A percentile compares a stretch with the other conserved stretches of the same genome.
These are phyloP conservation scores for Zaprionus inermis DNA, from an alignment of 1,140 invertebrate genomes.

Conservation along the genomic window DNA sequence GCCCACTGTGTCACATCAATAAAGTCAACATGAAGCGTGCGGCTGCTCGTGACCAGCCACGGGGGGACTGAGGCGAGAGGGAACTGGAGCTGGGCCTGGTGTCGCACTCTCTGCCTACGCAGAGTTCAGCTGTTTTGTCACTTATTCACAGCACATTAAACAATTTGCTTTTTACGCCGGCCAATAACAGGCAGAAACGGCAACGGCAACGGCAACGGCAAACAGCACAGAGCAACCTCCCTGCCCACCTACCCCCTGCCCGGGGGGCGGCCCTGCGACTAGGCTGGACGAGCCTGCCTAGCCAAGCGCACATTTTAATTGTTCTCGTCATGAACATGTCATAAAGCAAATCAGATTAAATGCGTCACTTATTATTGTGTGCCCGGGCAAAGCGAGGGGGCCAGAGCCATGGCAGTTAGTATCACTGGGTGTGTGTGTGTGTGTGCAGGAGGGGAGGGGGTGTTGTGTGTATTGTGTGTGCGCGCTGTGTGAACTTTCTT, in stretches of 20 bases:
- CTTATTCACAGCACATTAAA: slow-evolving; percentile 83
- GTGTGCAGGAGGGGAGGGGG: slow-evolving; percentile 9
- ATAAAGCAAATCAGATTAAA: slow-evolving; percentile 83
- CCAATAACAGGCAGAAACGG: slow-evolving; percentile 59
- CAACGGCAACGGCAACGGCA: slow-evolving; percentile 45
- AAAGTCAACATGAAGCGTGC: slow-evolving; percentile 61
- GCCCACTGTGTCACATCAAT: slow-evolving; percentile 56
- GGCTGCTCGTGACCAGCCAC: slow-evolving; percentile 45
- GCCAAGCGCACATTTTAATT: slow-evolving; percentile 82
- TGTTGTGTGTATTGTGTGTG: slow-evolving; percentile 8
- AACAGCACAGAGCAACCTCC: not conserved
- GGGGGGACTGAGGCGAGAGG: not conserved
- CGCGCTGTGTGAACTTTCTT: slow-evolving; percentile 61
- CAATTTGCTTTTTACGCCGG: slow-evolving; percentile 81
- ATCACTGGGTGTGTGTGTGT: slow-evolving; percentile 18
- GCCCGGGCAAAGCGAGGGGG: slow-evolving; percentile 36
- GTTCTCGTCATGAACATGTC: slow-evolving; percentile 82
- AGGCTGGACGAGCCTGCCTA: slow-evolving; percentile 49
- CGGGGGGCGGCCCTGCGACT: not conserved
- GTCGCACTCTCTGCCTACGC: slow-evolving; percentile 44
- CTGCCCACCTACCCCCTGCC: not conserved
- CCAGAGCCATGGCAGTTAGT: not conserved
- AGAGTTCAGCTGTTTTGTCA: slow-evolving; percentile 78
- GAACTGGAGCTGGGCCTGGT: not conserved
- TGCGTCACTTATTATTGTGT: slow-evolving; percentile 81